Percentiles rank a stretch among this genome's conserved stretches.
phyloP scores from a whole-genome alignment of 2,888 invertebrate genomes.

The Dolichomitus sp. region DNA sequence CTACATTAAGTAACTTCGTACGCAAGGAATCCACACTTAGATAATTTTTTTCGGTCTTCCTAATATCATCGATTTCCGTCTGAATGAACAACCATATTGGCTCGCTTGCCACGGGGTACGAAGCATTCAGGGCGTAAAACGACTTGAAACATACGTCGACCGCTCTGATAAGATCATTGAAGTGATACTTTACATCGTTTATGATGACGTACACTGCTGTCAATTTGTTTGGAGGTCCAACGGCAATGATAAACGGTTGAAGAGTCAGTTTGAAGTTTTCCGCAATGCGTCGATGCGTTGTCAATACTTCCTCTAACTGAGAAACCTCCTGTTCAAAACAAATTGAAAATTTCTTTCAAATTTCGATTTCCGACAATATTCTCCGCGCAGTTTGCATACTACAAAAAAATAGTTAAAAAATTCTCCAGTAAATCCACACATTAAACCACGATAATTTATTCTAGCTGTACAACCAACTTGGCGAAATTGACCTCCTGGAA shows the following conservation, averaged over 20 bases:
- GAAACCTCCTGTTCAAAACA: background rate
- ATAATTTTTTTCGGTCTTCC: background rate
- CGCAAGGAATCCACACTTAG: background rate
- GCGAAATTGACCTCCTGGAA: constrained; percentile 59
- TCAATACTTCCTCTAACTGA: background rate
- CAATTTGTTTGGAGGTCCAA: too few relatives aligned
- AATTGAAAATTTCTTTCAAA: too few relatives aligned
- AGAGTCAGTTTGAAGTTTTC: constrained; percentile 5
- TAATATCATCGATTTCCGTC: constrained; percentile 1
- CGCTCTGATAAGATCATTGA: background rate
- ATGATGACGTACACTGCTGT: too few relatives aligned
- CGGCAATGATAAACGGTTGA: constrained; percentile 35
- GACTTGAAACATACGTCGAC: constrained; percentile 44
- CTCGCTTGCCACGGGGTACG: constrained; percentile 34
- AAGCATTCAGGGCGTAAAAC: constrained; percentile 41
- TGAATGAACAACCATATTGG: constrained; percentile 9
- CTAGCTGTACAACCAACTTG: constrained; percentile 72
- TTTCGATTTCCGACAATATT: too few relatives aligned
- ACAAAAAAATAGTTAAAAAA: too few relatives aligned
- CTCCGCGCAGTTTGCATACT: too few relatives aligned
- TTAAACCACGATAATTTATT: constrained; percentile 42
- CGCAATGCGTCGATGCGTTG: background rate
- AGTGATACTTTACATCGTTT: background rate
- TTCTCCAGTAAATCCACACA: too few relatives aligned
- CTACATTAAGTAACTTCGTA: background rate